Percentiles rank a stretch among this genome's conserved stretches.
phyloP scores from a whole-genome alignment of 2,113 vertebrate species.

The Nycticebus coucang region DNA sequence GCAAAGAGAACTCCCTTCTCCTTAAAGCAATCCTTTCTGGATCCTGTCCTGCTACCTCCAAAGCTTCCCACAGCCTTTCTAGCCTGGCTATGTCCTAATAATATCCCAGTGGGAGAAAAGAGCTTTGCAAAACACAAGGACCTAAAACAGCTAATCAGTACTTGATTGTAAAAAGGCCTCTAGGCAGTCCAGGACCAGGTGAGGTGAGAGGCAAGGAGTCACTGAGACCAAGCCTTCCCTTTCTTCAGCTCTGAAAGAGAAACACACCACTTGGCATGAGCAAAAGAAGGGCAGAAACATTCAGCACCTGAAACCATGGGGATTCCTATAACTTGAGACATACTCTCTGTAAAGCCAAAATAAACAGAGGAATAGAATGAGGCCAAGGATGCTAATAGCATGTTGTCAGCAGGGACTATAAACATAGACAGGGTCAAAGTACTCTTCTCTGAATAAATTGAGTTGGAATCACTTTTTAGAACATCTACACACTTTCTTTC shows the following conservation, averaged over 20 bases:
- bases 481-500: conserved; percentile 33
- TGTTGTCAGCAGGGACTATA: not conserved
- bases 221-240: not conserved
- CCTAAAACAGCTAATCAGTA: not conserved
- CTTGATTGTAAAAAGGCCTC: not conserved
- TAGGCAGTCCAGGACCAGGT: not conserved
- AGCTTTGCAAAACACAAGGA: not conserved
- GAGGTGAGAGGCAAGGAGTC: not conserved
- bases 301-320: not conserved
- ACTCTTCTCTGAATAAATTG: not conserved
- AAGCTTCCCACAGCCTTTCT: conserved; percentile 18
- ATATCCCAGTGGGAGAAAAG: conserved; percentile 24
- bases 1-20: conserved; percentile 7
- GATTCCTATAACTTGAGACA: conserved; percentile 40
- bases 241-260: conserved; percentile 29
- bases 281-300: conserved; percentile 23
- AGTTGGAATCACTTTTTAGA: not conserved
- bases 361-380: conserved; percentile 34
- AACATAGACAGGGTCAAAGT: not conserved
- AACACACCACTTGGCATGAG: not conserved
- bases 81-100: not conserved
- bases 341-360: conserved; percentile 50
- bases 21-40: not conserved
- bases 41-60: conserved; percentile 55
- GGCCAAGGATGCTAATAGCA: not conserved